Base-by-base conservation (phyloP, 2,797 vertebrate species). In the Allochrocebus solatus region DNA sequence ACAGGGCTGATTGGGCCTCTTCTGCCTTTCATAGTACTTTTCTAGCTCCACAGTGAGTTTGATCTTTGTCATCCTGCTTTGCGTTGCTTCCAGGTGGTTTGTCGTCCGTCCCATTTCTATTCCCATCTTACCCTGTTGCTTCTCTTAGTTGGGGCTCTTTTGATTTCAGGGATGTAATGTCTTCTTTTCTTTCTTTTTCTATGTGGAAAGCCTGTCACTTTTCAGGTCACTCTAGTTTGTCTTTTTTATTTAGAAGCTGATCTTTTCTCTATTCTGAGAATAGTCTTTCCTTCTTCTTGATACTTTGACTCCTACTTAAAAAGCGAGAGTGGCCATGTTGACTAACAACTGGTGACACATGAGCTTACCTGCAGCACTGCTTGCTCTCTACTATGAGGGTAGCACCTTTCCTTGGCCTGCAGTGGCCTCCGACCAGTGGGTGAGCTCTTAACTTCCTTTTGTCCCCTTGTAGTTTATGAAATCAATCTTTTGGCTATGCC, bases 21-120 rank as follows among this genome's bases (percentile, higher is more conserved):
- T 30, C 59, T 21, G 33, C 22, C 57, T 48, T 33, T 59, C 0
- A 28, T 0, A 21, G 74, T 33, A 28, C 21, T 86, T 57, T 19
- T 85, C 33, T 46, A 59, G 48, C 72, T 70, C 50, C 10, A 4
- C 3, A 19, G 11, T 80, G 24, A 84, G 10, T 39, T 84, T 21
- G 3, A 22, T 41, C 50, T 80, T 57, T 50, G 11, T 26, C 14
- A 1, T 46, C 10, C 21, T 1, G 26, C 39, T 79, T 12, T 33
- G 33, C 5, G 2, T 30, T 53, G 2, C 39, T 57, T 79, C 81
- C 26, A 0, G 3, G 43, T 2, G 19, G n/a, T 12, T 41, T 43
- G 17, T 16, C 50, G 9, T 78, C 21, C 8, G 0, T n/a, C 59
- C 21, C 1, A 5, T 30, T 28, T 12, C 59, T 28, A 8, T 7